Base-by-base conservation (phyloP, 2,797 vertebrate species). In the Eurystomus glaucurus region DNA sequence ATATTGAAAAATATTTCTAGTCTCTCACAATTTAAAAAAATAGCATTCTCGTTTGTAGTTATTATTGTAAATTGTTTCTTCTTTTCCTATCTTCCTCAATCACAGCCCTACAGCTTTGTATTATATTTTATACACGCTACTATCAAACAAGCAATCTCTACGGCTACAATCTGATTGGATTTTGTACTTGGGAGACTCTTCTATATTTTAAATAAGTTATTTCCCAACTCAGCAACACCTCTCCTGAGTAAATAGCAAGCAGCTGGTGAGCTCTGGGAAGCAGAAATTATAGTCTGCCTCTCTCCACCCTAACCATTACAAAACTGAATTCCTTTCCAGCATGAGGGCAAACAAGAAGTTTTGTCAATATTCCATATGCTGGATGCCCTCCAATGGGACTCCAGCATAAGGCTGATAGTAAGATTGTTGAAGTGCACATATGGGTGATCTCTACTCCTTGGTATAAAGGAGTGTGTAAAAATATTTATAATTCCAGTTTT, bases 1-100 rank as follows among this genome's bases (percentile, higher is more conserved):
- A 80, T 52, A 70, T 13, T 75, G 84, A 82, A 82, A 90, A 87
- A 61, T 74, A 96, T 70, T 89, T 89, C 88, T 46, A 66, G 41
- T 81, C 37, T 90, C 33, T 87, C 6, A 6, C 41, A 23, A 79
- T 65, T 71, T 72, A 69, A 90, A 83, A 57, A 92, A 65, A 48
- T 5, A 84, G 45, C 33, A 92, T 84, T 86, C 66, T 89, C 68
- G 68, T 41, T 88, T 93, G 75, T 23, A 87, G 72, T 83, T 83
- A 92, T 95, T 91, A 74, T 14, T 71, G 66, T 33, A 87, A 96
- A 94, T 80, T 12, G 51, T 91, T 95, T 85, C 74, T 75, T 78
- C 54, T 90, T 79, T 82, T 82, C 90, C 80, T 77, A 65, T 77
- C 75, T 89, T 85, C 16, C 33, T 25, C 48, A 77, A 23, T 79